Evolutionary conservation across 2,888 invertebrate species (phyloP), one percentile per base, ranked within the genome.

Genomic region (Temnothorax ravouxi): DNA sequence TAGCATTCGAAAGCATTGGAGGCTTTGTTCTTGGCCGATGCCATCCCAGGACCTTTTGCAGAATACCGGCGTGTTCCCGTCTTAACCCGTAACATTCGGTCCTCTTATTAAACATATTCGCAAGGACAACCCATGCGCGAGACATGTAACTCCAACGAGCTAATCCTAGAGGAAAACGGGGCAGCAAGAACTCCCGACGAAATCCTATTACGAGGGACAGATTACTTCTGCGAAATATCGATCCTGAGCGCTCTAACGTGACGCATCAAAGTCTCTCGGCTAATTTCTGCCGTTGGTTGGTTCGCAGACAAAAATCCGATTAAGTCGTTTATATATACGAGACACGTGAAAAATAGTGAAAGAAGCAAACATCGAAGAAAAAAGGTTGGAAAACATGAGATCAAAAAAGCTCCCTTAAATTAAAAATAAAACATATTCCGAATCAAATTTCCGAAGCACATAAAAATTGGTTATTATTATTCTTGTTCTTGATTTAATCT

Each of bases 171-270:
- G 81, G 86, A 69, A 76, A 76, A 76, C 80, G n/a, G 50, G 75
- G 34, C 54, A 66, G 71, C 61, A 84, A 89, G 89, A 69, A 64
- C 41, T 83, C 77, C 83, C 86, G 88, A 89, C 87, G 88, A 92
- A 90, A 92, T 92, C 92, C 91, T 88, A 91, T 92, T 92, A 90
- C 86, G 88, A 85, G 84, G 86, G 86, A 89, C 86, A 90, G 91
- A 92, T 92, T 92, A 91, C 87, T 79, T 54, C 29, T 59, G 56
- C 62, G 72, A 50, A 62, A 52, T 62, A 83, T 83, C 81, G 76
- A 87, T 87, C 77, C 75, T 44, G 41, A 50, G 64, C 66, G 80
- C 82, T 59, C 71, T 66, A 54, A 47, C 41, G 56, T 56, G 38
- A 67, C 52, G 50, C 38, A 59, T 67, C 82, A 84, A 80, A 81